These are phyloP conservation scores for Eudasyphora cyanicolor DNA, from an alignment of 2,888 invertebrate genomes.

Conservation along the genomic window DNA sequence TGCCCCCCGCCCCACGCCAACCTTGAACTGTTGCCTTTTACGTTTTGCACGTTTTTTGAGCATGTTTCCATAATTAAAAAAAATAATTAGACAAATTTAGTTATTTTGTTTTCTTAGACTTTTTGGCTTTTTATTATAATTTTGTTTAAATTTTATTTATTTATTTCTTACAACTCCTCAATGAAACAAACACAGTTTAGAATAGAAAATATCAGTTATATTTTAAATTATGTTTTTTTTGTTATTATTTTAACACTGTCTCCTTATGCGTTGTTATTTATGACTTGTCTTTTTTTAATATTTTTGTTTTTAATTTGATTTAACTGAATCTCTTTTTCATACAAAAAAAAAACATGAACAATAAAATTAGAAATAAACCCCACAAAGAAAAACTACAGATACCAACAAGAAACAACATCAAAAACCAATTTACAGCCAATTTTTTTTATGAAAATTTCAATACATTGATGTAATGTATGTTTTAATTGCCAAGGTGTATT, in stretches of 20 bases:
- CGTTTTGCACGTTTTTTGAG: conserved; percentile 41
- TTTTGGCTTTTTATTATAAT: conserved; percentile 19
- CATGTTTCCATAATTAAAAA: not conserved
- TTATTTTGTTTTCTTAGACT: not conserved
- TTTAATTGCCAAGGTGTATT: conserved; percentile 55
- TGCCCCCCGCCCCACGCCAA: not conserved
- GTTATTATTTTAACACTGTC: conserved; percentile 8
- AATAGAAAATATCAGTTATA: not conserved
- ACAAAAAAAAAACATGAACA: not conserved
- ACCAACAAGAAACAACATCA: conserved; percentile 12
- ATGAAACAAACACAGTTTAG: not conserved
- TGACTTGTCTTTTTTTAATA: not conserved
- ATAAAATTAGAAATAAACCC: not conserved
- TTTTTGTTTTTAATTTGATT: not conserved
- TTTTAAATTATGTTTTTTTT: not conserved
- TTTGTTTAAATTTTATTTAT: not conserved
- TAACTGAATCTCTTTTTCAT: not conserved
- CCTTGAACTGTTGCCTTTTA: not conserved
- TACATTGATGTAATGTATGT: conserved; percentile 56
- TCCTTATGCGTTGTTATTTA: not conserved
- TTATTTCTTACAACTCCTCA: not conserved
- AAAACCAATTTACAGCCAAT: no score
- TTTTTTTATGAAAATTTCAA: conserved; percentile 40
- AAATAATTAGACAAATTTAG: no score
- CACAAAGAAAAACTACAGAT: conserved; percentile 25